Conservation (phyloP, 2,888 invertebrate species). For the Drosophila greeni region DNA sequence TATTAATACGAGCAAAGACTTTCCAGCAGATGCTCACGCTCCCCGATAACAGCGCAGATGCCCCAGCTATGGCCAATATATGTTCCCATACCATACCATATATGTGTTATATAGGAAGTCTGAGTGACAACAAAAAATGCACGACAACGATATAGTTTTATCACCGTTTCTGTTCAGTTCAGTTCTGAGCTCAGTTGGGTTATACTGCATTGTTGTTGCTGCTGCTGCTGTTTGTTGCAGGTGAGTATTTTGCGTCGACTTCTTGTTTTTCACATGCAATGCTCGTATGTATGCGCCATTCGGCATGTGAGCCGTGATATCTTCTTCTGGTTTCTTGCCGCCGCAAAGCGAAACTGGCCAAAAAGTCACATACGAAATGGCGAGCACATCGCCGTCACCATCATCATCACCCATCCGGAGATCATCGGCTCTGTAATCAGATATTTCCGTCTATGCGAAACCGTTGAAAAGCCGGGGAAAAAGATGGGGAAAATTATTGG, state of each 20-base stretch:
- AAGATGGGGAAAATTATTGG: not conserved
- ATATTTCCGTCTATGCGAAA: slow-evolving; percentile 30
- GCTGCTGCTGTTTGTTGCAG: slow-evolving; percentile 60
- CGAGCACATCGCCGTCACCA: slow-evolving; percentile 22
- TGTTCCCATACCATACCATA: not conserved
- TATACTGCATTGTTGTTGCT: slow-evolving; percentile 14
- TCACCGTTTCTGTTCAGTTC: slow-evolving; percentile 30
- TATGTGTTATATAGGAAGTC: slow-evolving; percentile 56
- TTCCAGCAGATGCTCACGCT: slow-evolving; percentile 42
- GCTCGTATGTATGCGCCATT: slow-evolving; percentile 23
- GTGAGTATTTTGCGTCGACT: slow-evolving; percentile 64
- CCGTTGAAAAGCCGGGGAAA: slow-evolving; percentile 1
- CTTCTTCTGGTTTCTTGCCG: slow-evolving; percentile 67
- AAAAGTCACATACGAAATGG: slow-evolving; percentile 71
- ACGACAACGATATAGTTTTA: slow-evolving; percentile 67
- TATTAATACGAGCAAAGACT: slow-evolving; percentile 2
- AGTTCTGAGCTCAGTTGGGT: slow-evolving; percentile 1
- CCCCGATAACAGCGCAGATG: slow-evolving; percentile 56
- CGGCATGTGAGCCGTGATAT: slow-evolving; percentile 67
- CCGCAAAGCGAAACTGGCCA: slow-evolving; percentile 44
- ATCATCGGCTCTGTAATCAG: slow-evolving; percentile 21
- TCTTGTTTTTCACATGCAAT: slow-evolving; percentile 55
- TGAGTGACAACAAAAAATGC: slow-evolving; percentile 67
- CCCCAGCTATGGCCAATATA: slow-evolving; percentile 45
- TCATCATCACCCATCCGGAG: slow-evolving; percentile 15